Evolutionary conservation across 2,888 invertebrate genomes (phyloP).

Genomic region (Pyrrhosoma nymphula): DNA sequence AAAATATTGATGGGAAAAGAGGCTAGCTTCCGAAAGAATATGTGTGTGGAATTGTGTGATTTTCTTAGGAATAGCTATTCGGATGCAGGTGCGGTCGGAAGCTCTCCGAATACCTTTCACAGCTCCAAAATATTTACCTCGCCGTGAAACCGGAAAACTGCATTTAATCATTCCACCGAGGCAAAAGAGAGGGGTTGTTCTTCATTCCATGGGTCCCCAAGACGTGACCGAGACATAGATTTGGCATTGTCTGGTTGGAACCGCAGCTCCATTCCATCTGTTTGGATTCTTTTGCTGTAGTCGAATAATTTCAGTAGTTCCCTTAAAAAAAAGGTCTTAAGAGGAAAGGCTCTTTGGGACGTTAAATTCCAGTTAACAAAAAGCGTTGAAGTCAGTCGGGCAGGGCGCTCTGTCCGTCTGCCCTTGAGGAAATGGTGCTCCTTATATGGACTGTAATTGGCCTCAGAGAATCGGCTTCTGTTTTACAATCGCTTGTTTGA

Average conservation of each 20-base stretch:
- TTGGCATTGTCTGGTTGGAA: not conserved
- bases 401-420: not conserved
- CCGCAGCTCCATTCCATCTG: not conserved
- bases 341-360: not conserved
- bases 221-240: not conserved
- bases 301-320: not conserved
- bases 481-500: not conserved
- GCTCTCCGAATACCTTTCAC: not conserved
- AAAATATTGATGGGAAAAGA: too few relatives aligned
- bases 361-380: not conserved
- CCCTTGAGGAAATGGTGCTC: not conserved
- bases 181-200: too few relatives aligned
- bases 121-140: not conserved
- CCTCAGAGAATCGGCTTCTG: not conserved
- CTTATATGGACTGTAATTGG: conserved; percentile 7
- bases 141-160: not conserved
- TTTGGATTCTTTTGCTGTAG: not conserved
- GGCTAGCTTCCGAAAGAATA: too few relatives aligned
- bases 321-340: not conserved
- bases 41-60: not conserved
- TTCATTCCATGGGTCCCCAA: not conserved
- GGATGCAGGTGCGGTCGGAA: not conserved
- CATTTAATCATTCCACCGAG: not conserved
- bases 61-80: not conserved
- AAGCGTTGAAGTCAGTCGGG: not conserved